A percentile compares a stretch with the other conserved stretches of the same genome.
Conservation (phyloP, 2,888 invertebrate genomes). For the Blastobasis adustella region DNA sequence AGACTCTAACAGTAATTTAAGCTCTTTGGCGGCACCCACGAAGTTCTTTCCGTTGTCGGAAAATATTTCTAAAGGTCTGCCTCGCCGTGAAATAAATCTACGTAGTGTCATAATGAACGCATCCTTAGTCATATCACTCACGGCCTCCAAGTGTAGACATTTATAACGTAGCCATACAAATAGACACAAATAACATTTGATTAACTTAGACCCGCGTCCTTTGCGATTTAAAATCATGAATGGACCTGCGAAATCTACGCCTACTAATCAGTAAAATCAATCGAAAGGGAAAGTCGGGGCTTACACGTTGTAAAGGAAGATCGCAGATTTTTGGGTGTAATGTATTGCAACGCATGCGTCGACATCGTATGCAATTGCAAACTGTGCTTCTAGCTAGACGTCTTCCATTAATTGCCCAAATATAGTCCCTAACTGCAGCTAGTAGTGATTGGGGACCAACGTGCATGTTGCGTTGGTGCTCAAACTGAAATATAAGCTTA, state of each 20-base stretch:
- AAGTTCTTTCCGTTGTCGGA: background rate
- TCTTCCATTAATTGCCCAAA: background rate
- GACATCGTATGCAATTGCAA: background rate
- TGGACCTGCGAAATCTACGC: constrained; percentile 2
- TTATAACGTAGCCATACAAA: constrained; percentile 1
- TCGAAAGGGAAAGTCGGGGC: constrained; percentile 1
- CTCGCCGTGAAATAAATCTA: background rate
- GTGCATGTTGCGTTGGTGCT: background rate
- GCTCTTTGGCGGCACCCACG: background rate
- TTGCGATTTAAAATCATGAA: constrained; percentile 3
- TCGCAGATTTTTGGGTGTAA: background rate
- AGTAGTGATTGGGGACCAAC: background rate
- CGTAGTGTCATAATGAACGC: constrained; percentile 1
- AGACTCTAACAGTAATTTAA: background rate
- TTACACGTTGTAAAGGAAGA: background rate
- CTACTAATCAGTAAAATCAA: too few species aligned
- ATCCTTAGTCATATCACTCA: constrained; percentile 1
- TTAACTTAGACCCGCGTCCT: constrained; percentile 1
- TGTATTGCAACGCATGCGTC: background rate
- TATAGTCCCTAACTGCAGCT: background rate
- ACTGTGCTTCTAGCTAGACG: background rate
- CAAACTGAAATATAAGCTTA: background rate
- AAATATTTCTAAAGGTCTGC: background rate
- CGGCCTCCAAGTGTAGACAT: constrained; percentile 4
- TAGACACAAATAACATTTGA: constrained; percentile 5